These are phyloP conservation scores for Bufotes viridis DNA, from an alignment of 2,797 vertebrate genomes.

Conservation along the genomic window DNA sequence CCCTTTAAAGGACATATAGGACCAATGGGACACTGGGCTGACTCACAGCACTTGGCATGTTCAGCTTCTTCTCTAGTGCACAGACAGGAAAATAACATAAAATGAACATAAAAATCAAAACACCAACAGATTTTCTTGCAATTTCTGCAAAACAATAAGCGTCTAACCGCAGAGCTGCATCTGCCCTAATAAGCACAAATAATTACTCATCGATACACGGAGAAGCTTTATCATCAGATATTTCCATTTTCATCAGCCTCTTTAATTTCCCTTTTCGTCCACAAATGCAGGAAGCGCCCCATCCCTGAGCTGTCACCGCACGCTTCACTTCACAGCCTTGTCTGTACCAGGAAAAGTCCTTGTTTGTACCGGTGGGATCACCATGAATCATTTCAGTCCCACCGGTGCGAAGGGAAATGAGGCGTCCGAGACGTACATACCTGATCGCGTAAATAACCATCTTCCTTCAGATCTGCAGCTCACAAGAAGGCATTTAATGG, in stretches of 20 bases:
- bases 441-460: not conserved
- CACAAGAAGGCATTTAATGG: not conserved
- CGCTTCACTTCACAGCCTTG: not conserved
- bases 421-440: not conserved
- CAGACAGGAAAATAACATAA: no score
- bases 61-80: no score
- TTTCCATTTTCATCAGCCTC: not conserved
- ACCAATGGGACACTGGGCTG: no score
- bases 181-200: not conserved
- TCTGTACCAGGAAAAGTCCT: not conserved
- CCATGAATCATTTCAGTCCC: not conserved
- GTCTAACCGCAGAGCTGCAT: not conserved
- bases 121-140: no score
- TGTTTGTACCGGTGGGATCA: not conserved
- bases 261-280: not conserved
- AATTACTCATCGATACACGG: not conserved
- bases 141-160: not conserved
- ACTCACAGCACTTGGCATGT: no score
- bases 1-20: no score
- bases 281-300: constrained; percentile 3
- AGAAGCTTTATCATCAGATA: not conserved
- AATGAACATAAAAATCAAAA: no score
- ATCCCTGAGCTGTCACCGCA: not conserved
- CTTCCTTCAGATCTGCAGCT: not conserved
- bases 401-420: not conserved